Evolutionary conservation across 2,113 vertebrate genomes (phyloP).

Genomic region (Sylvilagus bachmani): DNA sequence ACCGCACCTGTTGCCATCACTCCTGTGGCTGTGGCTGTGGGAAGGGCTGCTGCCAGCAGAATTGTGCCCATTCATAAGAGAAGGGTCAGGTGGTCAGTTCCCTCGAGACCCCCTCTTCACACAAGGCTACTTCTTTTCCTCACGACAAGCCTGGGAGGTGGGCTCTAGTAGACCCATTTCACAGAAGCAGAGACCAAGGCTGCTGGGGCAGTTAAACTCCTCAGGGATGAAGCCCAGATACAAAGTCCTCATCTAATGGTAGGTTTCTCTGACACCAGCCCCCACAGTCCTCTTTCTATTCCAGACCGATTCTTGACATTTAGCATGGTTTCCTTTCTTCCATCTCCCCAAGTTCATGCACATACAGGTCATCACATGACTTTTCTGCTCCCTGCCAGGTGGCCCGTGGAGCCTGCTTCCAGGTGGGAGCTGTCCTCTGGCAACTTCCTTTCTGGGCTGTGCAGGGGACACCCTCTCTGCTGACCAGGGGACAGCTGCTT

Average conservation of each 20-base stretch:
- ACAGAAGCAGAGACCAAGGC: not conserved
- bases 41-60: conserved; percentile 71
- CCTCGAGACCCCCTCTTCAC: no score
- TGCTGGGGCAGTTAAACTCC: not conserved
- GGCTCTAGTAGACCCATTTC: not conserved
- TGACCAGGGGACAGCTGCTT: not conserved
- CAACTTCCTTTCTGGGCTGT: not conserved
- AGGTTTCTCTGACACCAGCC: not conserved
- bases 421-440: not conserved
- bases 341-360: not conserved
- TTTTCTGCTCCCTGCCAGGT: no score
- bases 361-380: fast-evolving
- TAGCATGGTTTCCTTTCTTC: not conserved
- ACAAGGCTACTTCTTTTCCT: not conserved
- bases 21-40: conserved; percentile 10
- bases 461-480: not conserved
- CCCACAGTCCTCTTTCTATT: not conserved
- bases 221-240: not conserved
- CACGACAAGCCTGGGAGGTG: fast-evolving
- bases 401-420: no score
- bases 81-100: not conserved
- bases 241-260: not conserved
- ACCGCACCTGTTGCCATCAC: not conserved
- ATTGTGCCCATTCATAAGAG: not conserved
- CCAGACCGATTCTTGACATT: not conserved